Conservation (phyloP, 1,140 invertebrate species). For the Lasioglossum baleicum region DNA sequence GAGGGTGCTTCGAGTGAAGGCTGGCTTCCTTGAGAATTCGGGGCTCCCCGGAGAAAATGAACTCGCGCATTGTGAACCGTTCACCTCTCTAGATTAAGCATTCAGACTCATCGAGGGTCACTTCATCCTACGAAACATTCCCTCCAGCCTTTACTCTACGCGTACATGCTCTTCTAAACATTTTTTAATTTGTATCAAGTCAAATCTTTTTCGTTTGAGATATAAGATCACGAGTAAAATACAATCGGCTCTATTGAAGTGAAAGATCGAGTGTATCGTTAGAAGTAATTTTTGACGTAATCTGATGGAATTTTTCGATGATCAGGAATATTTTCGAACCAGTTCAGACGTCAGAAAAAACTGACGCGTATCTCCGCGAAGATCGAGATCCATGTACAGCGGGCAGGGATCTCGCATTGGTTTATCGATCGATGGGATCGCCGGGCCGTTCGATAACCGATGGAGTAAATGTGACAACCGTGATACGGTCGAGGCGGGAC, state of each 20-base stretch:
- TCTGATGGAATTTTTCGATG: too few species aligned
- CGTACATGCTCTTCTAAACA: too few species aligned
- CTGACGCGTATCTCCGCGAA: not conserved
- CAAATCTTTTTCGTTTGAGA: too few species aligned
- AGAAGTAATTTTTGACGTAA: too few species aligned
- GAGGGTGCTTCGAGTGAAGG: slow-evolving; percentile 14
- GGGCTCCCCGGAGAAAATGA: slow-evolving; percentile 15
- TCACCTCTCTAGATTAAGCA: not conserved
- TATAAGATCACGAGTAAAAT: too few species aligned
- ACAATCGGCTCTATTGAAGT: too few species aligned
- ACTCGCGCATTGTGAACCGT: too few species aligned
- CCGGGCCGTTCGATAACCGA: slow-evolving; percentile 29
- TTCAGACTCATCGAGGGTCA: not conserved
- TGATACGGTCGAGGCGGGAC: slow-evolving; percentile 24
- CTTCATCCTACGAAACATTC: not conserved
- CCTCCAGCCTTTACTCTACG: too few species aligned
- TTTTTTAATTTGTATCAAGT: too few species aligned
- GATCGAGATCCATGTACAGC: slow-evolving; percentile 38
- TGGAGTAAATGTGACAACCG: slow-evolving; percentile 40
- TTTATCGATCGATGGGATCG: slow-evolving; percentile 52
- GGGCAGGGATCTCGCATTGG: slow-evolving; percentile 40
- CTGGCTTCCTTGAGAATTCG: slow-evolving; percentile 29
- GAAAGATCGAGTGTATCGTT: too few species aligned
- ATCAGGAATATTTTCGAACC: too few species aligned
- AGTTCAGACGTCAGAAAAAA: slow-evolving; percentile 24